phyloP scores from a whole-genome alignment of 2,797 vertebrate genomes.

The Sebastes paucispinis region DNA sequence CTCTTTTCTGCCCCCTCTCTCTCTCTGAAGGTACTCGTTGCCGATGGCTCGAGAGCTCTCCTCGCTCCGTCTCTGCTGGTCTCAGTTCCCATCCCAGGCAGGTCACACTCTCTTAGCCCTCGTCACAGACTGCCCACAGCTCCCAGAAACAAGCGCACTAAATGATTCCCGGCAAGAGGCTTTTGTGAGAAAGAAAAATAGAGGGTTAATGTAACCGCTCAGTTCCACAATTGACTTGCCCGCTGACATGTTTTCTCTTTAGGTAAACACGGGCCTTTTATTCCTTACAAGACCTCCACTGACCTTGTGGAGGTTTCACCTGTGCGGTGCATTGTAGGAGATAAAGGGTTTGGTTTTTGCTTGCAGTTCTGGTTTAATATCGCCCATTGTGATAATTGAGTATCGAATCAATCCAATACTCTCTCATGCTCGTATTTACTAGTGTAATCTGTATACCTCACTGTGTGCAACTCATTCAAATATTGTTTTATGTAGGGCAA shows the following conservation, averaged over 20 bases:
- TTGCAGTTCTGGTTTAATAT: background rate
- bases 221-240: constrained; percentile 62
- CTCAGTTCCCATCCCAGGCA: constrained; percentile 29
- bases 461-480: constrained; percentile 19
- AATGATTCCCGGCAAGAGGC: constrained; percentile 68
- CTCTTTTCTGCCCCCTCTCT: constrained; percentile 1
- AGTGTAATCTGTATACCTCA: background rate
- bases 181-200: constrained; percentile 67
- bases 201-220: constrained; percentile 68
- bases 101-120: constrained; percentile 54
- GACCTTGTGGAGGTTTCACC: constrained; percentile 45
- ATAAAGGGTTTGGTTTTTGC: background rate
- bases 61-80: constrained; percentile 28
- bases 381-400: background rate
- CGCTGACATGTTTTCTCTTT: constrained; percentile 57
- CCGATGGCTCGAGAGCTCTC: constrained; percentile 55
- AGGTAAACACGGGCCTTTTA: constrained; percentile 61
- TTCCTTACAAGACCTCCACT: constrained; percentile 55
- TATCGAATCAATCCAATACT: background rate
- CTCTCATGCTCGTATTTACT: background rate
- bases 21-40: constrained; percentile 36
- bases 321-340: background rate
- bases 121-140: constrained; percentile 51
- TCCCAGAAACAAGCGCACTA: constrained; percentile 57
- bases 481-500: constrained; percentile 2